Conservation (phyloP, 53 echinoderm and acorn worm genomes). For the Henricia sp. region DNA sequence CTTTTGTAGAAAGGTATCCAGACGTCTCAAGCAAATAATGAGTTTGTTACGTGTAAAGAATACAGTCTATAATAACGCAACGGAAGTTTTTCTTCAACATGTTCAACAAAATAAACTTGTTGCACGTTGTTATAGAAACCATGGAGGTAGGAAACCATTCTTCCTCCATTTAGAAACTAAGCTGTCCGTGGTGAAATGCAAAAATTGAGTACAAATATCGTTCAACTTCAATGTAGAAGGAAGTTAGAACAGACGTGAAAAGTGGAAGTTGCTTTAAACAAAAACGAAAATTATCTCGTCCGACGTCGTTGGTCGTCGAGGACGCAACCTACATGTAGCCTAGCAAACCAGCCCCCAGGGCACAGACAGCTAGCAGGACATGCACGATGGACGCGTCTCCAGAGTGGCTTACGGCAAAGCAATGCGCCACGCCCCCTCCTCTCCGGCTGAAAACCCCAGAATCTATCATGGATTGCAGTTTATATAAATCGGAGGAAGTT, state of each 20-base stretch:
- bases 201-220: slow-evolving; percentile 13
- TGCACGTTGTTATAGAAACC: too few relatives aligned
- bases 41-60: too few relatives aligned
- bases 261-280: background rate
- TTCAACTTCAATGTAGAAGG: slow-evolving; percentile 1
- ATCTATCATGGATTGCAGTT: background rate
- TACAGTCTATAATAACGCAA: too few relatives aligned
- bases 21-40: too few relatives aligned
- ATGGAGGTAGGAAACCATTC: too few relatives aligned
- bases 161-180: background rate
- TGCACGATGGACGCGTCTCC: slow-evolving; percentile 5
- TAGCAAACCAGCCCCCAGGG: background rate
- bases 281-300: background rate
- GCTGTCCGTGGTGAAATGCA: background rate
- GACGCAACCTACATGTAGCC: background rate
- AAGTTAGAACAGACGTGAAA: slow-evolving; percentile 2
- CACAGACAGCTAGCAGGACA: background rate
- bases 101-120: too few relatives aligned
- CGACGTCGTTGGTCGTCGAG: background rate
- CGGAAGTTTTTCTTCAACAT: too few relatives aligned
- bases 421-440: slow-evolving; percentile 31
- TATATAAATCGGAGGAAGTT: background rate
- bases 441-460: background rate
- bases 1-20: too few relatives aligned
- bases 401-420: slow-evolving; percentile 37